Base-by-base conservation (phyloP, 1,140 invertebrate species). In the Bombyx mandarina region DNA sequence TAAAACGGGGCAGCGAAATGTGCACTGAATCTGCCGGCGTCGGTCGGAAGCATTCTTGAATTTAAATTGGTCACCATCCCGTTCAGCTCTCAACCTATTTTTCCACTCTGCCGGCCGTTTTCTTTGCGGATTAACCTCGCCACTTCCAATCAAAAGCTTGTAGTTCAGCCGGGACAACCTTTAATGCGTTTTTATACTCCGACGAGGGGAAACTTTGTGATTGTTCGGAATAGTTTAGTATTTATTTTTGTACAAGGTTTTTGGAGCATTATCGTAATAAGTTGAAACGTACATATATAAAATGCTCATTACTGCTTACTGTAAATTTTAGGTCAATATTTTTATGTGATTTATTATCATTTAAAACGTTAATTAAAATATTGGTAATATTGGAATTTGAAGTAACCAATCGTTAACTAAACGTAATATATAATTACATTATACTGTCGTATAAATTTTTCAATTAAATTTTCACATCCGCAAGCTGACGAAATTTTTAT, bases 51-150 rank as follows among this genome's bases (percentile, higher is more conserved):
- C 54, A 61, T 64, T 64, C 56, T 62, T 61, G 66, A 66, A 71
- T 68, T 64, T 61, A 67, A 71, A 71, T 67, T 63, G 60, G 55
- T 60, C 54, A 63, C 62, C 47, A 57, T 50, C 52, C 61, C 49
- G 53, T 54, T 44, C 45, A 44, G 43, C 50, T 63, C 62, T 49
- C 50, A 66, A 61, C 52, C 54, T 62, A 69, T 63, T 67, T 71
- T 67, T 66, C 62, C 62, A 61, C 62, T 61, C 52, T 46, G 57
- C 61, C 56, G 57, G 56, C 52, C 60, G 56, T 67, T 71, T 71
- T 69, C 66, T 71, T 74, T 65, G 52, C 54, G 56, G 63, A 66
- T 67, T 63, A 65, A 63, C 58, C 60, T 61, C 63, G 58, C 56
- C 51, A 57, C 62, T 66, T 57, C 67, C 65, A 64, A 66, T 67